A percentile compares a stretch with the other conserved stretches of the same genome.
phyloP scores from a whole-genome alignment of 2,888 invertebrate species.

The Caenorhabditis becei region DNA sequence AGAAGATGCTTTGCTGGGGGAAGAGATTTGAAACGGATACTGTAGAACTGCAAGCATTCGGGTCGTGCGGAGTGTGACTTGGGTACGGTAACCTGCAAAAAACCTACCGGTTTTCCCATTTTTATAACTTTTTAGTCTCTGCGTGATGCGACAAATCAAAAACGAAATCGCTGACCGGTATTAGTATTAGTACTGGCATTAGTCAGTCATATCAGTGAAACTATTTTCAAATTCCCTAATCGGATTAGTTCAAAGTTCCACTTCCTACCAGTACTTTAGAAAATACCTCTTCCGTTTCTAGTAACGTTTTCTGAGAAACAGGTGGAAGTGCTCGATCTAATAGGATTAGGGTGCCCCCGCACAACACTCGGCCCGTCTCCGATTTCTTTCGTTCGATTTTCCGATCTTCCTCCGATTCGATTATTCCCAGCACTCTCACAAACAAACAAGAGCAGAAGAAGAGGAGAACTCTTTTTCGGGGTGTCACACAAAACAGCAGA shows the following conservation, averaged over 20 bases:
- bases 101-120: too few species aligned
- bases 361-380: conserved; percentile 29
- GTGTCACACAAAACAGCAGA: not conserved
- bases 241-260: too few species aligned
- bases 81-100: not conserved
- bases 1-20: not conserved
- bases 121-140: too few species aligned
- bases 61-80: too few species aligned
- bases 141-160: too few species aligned
- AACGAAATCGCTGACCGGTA: too few species aligned
- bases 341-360: conserved; percentile 39
- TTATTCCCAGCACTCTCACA: conserved; percentile 7
- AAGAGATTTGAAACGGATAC: not conserved
- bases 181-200: too few species aligned
- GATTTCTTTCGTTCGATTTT: conserved; percentile 28
- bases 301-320: conserved; percentile 14
- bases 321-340: conserved; percentile 30
- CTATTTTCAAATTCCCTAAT: too few species aligned
- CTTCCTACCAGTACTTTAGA: too few species aligned
- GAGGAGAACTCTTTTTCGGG: not conserved
- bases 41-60: not conserved
- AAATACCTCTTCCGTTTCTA: not conserved
- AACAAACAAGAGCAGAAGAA: conserved; percentile 31
- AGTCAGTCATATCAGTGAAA: too few species aligned
- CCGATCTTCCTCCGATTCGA: conserved; percentile 31